Evolutionary conservation across 30 jellyfish, hydroid and myxozoan species (phyloP).

Genomic region (Haliclystus octoradiatus): DNA sequence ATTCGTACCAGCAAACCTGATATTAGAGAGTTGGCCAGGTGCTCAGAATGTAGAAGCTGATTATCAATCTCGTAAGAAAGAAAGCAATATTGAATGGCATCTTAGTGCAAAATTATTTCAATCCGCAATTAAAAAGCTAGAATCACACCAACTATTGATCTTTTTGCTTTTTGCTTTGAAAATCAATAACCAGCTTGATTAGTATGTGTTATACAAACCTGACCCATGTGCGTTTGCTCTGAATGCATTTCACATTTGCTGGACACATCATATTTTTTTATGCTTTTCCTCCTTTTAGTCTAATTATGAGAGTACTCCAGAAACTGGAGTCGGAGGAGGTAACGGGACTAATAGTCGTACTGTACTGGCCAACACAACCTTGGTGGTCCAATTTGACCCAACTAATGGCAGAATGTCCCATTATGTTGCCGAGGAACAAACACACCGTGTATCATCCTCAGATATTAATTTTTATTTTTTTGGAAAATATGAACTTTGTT

Average conservation of each 20-base stretch:
- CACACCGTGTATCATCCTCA: too few species aligned
- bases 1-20: neutral
- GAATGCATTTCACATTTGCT: constrained; percentile 20
- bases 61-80: constrained; percentile 6
- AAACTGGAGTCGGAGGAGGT: too few species aligned
- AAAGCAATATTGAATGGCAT: constrained; percentile 6
- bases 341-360: too few species aligned
- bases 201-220: constrained; percentile 24
- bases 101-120: neutral
- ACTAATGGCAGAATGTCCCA: neutral
- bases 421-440: constrained; percentile 7
- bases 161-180: constrained; percentile 30
- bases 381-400: too few species aligned
- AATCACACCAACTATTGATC: constrained; percentile 1
- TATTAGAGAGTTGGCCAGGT: constrained; percentile 15
- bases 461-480: too few species aligned
- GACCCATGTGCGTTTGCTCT: constrained; percentile 20
- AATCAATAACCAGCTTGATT: constrained; percentile 15
- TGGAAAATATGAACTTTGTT: too few species aligned
- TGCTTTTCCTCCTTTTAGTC: constrained; percentile 20
- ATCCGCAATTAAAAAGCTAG: neutral
- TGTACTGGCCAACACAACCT: too few species aligned
- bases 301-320: constrained; percentile 4
- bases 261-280: constrained; percentile 9
- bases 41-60: constrained; percentile 17